phyloP scores from a whole-genome alignment of 2,888 invertebrate genomes.

The Macaria liturata region DNA sequence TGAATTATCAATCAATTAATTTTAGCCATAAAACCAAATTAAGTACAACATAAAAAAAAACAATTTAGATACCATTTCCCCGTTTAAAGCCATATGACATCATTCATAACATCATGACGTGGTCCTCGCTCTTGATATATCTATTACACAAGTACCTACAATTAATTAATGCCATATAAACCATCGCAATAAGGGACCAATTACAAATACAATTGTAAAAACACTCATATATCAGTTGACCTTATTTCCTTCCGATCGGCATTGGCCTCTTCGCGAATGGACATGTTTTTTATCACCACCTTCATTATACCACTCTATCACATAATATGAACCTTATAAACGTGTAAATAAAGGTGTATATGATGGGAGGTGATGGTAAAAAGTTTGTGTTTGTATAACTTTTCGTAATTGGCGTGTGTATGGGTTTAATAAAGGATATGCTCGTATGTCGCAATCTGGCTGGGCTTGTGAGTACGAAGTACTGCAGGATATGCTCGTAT shows the following conservation, averaged over 20 bases:
- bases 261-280: slow-evolving; percentile 39
- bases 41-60: no score
- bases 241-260: slow-evolving; percentile 44
- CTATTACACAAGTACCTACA: neutral
- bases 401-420: slow-evolving; percentile 11
- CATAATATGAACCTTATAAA: neutral
- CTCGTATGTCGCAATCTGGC: slow-evolving; percentile 3
- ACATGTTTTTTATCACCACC: slow-evolving; percentile 20
- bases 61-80: no score
- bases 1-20: no score
- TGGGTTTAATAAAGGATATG: slow-evolving; percentile 12
- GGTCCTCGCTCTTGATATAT: no score
- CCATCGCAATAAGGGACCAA: slow-evolving; percentile 11
- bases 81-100: no score
- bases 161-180: slow-evolving; percentile 9
- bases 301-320: neutral
- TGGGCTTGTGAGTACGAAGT: no score
- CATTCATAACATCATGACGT: no score
- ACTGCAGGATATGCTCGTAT: slow-evolving; percentile 5
- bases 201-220: slow-evolving; percentile 12
- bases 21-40: no score
- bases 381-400: slow-evolving; percentile 5
- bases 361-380: neutral
- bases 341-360: neutral
- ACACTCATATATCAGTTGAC: slow-evolving; percentile 26